A percentile compares a stretch with the other conserved stretches of the same genome.
Evolutionary conservation across 2,113 vertebrate species (phyloP).

Genomic region (Eleginops maclovinus): DNA sequence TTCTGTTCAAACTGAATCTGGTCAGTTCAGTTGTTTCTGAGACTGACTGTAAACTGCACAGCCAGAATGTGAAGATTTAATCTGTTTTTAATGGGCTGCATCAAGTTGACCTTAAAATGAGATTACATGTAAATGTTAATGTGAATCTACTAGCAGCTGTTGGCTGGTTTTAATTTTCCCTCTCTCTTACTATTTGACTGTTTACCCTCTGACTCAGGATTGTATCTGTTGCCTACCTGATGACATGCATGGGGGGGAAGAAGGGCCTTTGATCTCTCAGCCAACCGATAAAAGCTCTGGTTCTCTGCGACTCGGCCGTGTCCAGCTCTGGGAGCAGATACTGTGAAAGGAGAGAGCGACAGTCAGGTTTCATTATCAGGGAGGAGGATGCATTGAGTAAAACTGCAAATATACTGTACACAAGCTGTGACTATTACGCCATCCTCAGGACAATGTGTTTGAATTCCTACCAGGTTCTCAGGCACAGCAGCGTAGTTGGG

Average conservation of each 20-base stretch:
- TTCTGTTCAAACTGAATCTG: background rate
- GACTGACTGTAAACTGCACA: background rate
- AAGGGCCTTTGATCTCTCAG: conserved; percentile 95
- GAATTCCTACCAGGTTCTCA: conserved; percentile 87
- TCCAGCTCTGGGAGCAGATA: conserved; percentile 93
- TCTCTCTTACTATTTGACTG: background rate
- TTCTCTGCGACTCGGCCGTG: conserved; percentile 92
- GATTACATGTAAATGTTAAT: background rate
- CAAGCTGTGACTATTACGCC: background rate
- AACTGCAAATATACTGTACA: background rate
- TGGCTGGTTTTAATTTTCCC: background rate
- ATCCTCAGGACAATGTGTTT: background rate
- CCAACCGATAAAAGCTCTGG: conserved; percentile 90
- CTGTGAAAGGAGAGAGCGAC: background rate
- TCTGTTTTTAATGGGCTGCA: background rate
- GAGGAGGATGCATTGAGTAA: fast-evolving
- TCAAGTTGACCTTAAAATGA: background rate
- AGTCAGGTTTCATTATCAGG: background rate
- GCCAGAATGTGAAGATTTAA: background rate
- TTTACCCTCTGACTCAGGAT: background rate
- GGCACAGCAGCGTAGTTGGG: conserved; percentile 89
- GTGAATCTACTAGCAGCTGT: background rate
- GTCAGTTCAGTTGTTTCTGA: too few relatives aligned
- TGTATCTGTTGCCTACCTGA: conserved; percentile 86
- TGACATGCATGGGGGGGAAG: conserved; percentile 90